These are phyloP conservation scores for Macrosteles quadrilineatus DNA, from an alignment of 1,140 invertebrate genomes.

Conservation along the genomic window DNA sequence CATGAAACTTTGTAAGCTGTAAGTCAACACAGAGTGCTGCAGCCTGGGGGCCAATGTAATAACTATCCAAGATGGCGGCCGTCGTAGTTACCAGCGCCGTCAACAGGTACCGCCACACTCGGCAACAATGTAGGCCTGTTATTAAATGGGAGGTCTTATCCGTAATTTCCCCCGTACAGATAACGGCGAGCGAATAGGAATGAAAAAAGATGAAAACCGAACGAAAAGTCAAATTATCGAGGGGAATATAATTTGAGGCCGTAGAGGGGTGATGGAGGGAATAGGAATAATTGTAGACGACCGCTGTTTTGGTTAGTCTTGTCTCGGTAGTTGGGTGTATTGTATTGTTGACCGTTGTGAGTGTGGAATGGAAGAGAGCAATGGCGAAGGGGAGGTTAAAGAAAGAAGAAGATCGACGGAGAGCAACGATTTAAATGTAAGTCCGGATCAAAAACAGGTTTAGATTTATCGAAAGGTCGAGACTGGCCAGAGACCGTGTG, in stretches of 20 bases:
- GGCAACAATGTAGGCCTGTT: constrained; percentile 29
- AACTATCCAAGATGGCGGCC: constrained; percentile 20
- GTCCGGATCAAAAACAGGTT: constrained; percentile 12
- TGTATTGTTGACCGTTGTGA: constrained; percentile 3
- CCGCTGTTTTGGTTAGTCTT: constrained; percentile 21
- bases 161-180: constrained; percentile 24
- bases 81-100: neutral
- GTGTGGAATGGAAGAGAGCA: constrained; percentile 34
- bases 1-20: too few relatives aligned
- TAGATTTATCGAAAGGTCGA: neutral
- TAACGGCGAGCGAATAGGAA: constrained; percentile 33
- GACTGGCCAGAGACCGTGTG: too few relatives aligned
- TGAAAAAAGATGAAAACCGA: constrained; percentile 36
- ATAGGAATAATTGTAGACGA: constrained; percentile 29
- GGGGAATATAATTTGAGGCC: constrained; percentile 37
- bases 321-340: neutral
- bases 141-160: constrained; percentile 39
- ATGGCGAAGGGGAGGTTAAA: constrained; percentile 22
- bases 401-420: constrained; percentile 26
- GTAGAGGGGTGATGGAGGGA: constrained; percentile 28
- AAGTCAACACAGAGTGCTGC: constrained; percentile 8
- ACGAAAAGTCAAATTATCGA: constrained; percentile 39
- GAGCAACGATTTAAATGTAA: constrained; percentile 28
- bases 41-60: neutral
- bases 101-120: constrained; percentile 11